phyloP scores from a whole-genome alignment of 2,888 invertebrate genomes.

The Sycophila texana region DNA sequence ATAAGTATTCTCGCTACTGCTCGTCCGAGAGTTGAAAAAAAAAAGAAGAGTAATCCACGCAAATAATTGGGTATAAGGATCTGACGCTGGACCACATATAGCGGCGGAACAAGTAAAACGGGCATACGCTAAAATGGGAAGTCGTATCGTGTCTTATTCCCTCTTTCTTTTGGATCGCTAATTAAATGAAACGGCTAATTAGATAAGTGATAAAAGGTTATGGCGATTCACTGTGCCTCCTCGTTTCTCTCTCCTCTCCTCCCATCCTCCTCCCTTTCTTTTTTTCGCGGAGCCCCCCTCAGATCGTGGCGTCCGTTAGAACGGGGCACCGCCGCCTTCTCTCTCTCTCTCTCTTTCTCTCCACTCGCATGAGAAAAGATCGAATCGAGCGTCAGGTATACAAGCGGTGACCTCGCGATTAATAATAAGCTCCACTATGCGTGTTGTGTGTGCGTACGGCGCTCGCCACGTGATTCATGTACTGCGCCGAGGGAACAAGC shows the following conservation, averaged over 20 bases:
- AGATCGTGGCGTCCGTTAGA: constrained; percentile 26
- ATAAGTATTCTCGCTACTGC: too few species aligned
- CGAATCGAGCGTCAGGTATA: constrained; percentile 44
- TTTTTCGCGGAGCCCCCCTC: background rate
- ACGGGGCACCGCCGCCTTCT: background rate
- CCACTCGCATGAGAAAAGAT: constrained; percentile 38
- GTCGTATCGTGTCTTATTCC: constrained; percentile 31
- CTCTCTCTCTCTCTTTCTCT: constrained; percentile 13
- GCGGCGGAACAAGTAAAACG: constrained; percentile 18
- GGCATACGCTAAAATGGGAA: constrained; percentile 33
- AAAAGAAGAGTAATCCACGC: background rate
- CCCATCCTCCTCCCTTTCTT: background rate
- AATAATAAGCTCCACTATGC: constrained; percentile 53
- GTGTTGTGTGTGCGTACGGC: constrained; percentile 6
- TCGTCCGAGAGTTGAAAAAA: background rate
- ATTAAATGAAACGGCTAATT: constrained; percentile 70
- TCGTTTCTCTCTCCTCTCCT: constrained; percentile 14
- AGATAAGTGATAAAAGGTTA: constrained; percentile 69
- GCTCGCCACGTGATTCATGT: constrained; percentile 49
- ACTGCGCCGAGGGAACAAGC: constrained; percentile 27
- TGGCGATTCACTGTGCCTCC: constrained; percentile 52
- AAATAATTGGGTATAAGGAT: background rate
- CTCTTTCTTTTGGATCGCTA: constrained; percentile 59
- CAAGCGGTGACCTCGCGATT: constrained; percentile 52
- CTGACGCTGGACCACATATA: background rate